Conservation (phyloP, 2,888 invertebrate species). For the Mamestra brassicae region DNA sequence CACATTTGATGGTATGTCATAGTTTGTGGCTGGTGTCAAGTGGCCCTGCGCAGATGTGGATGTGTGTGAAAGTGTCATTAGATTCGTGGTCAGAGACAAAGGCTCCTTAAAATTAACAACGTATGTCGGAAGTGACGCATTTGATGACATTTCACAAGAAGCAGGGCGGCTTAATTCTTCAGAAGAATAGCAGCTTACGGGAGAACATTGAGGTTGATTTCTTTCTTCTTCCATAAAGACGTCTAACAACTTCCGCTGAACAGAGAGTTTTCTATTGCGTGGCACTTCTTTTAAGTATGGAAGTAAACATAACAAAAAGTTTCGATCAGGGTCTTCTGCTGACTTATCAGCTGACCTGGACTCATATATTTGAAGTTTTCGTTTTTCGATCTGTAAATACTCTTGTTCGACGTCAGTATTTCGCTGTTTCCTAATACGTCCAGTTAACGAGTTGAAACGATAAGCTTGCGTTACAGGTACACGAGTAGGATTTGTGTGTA, state of each 20-base stretch:
- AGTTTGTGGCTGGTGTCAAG: too few species aligned
- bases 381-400: constrained; percentile 36
- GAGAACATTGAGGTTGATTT: too few species aligned
- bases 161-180: too few species aligned
- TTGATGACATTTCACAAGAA: too few species aligned
- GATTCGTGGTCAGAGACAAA: too few species aligned
- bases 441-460: constrained; percentile 11
- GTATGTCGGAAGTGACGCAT: too few species aligned
- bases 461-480: too few species aligned
- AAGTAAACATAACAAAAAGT: constrained; percentile 37
- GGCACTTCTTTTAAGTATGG: constrained; percentile 39
- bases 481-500: constrained; percentile 32
- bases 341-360: constrained; percentile 39
- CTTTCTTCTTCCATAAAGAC: constrained; percentile 4
- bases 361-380: constrained; percentile 37
- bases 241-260: constrained; percentile 27
- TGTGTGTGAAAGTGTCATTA: too few species aligned
- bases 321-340: constrained; percentile 31
- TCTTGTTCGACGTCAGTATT: constrained; percentile 16
- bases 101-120: too few species aligned
- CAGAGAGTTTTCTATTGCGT: constrained; percentile 27
- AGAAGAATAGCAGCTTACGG: too few species aligned
- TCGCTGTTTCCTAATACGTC: constrained; percentile 20
- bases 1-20: too few species aligned
- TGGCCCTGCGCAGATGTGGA: too few species aligned